Base-by-base conservation (phyloP, 2,888 invertebrate genomes). In the Eristalis intricaria region DNA sequence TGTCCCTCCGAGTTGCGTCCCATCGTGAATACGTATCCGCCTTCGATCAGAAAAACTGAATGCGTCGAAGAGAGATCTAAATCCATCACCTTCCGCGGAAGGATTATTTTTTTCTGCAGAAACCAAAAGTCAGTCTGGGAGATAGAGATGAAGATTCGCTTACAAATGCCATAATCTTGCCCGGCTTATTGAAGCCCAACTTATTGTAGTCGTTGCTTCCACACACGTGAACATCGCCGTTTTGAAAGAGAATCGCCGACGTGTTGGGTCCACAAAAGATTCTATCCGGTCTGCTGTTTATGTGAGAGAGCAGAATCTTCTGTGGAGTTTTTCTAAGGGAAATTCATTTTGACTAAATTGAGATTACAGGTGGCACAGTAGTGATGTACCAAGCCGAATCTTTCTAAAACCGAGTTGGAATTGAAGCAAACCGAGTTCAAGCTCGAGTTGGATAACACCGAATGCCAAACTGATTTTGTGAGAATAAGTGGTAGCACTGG, bases 1-100 rank as follows among this genome's bases (percentile, higher is more conserved):
- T 96, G 96, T 4, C 95, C 95, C 73, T 95, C 94, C 0, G 92
- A 91, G 91, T 96, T 96, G n/a, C 94, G 92, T 0, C 96, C 96
- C 91, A 96, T 94, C 2, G 95, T 95, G 80, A 95, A 94, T 11
- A 96, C 94, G 89, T 94, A 94, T 1, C 96, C 95, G 23, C 94
- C 94, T 90, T 95, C 95, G 0, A 95, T 94, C 5, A 96, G 92
- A 61, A 95, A 94, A 7, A 95, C 95, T 0, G 95, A 94, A 90
- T 96, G 96, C 65, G 94, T 93, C 10, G 92, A 91, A 0, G 96
- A 96, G 90, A 96, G 94, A 64, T 94, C 94, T 2, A 95, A 94
- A 89, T 94, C 94, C 3, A 94, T 90, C 7, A 95, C 94, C 89
- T 94, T 93, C 74, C 94, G 94, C 0, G 94, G 93, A n/a, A 96